Evolutionary conservation across 2,888 invertebrate species (phyloP).

Genomic region (Tenthredo distinguenda): DNA sequence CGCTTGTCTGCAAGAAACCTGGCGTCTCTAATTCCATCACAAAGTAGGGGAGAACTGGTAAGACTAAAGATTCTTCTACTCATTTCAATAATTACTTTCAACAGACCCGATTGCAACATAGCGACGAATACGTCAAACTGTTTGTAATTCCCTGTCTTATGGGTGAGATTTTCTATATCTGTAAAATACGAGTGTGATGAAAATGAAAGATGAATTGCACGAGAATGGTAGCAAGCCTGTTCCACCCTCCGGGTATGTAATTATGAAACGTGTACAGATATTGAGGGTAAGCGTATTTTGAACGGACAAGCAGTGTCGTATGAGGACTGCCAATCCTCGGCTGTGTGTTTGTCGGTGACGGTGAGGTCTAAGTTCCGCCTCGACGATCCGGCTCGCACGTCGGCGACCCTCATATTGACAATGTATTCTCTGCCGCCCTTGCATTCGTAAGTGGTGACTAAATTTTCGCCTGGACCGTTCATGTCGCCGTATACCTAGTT

Average conservation of each 20-base stretch:
- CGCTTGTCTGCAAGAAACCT: constrained; percentile 77
- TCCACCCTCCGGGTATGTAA: not conserved
- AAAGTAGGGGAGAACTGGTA: not conserved
- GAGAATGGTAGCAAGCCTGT: not conserved
- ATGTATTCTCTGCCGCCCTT: constrained; percentile 78
- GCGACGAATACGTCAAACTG: constrained; percentile 80
- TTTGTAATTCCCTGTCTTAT: constrained; percentile 81
- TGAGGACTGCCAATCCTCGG: constrained; percentile 80
- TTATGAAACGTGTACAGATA: not conserved
- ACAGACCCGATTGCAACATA: constrained; percentile 80
- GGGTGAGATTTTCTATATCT: constrained; percentile 81
- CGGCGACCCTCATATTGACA: constrained; percentile 77
- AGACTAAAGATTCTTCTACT: not conserved
- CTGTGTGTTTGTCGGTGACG: constrained; percentile 79
- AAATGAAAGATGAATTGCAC: not conserved
- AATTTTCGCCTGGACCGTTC: constrained; percentile 74
- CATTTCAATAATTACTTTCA: constrained; percentile 75
- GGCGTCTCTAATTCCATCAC: not conserved
- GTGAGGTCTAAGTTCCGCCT: constrained; percentile 78
- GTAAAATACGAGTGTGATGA: constrained; percentile 26
- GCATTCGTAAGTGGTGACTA: constrained; percentile 78
- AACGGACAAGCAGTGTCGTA: constrained; percentile 79
- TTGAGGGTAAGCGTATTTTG: not conserved
- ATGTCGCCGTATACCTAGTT: constrained; percentile 53
- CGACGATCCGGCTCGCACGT: constrained; percentile 60